Evolutionary conservation across 2,888 invertebrate species (phyloP), one percentile per base, ranked within the genome.

Genomic region (Limenitis camilla): DNA sequence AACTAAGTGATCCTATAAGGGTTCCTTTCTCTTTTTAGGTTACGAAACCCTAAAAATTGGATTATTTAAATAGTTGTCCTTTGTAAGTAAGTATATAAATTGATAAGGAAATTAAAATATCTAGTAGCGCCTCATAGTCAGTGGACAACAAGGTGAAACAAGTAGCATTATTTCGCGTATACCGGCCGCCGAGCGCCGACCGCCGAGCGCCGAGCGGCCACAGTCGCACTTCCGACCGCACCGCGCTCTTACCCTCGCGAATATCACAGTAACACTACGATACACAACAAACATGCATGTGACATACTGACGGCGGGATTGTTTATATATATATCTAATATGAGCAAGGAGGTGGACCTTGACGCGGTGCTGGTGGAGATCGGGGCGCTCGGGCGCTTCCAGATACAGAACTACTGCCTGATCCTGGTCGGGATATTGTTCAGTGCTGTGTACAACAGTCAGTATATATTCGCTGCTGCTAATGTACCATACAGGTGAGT

Each of bases 381-480:
- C 58, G 88, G 87, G 9, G 74, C 78, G 64, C 82, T 86, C 64
- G 88, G 88, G 2, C 74, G 74, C 46, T 88, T 76, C 64, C 89
- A 89, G 72, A 59, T 79, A 10, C 65, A 68, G 43, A 82, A 75
- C 55, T 89, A 81, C 61, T 61, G 70, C 38, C 68, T 85, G 46
- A 79, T 89, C 29, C 72, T 88, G 45, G 28, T 89, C 35, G 81
- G 88, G 4, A 74, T 89, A 8, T 56, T 88, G 52, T 78, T 86
- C 59, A 74, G 81, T 42, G 88, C 89, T 1, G 67, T 84, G 28
- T 87, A 83, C 61, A 81, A 78, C 53, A 72, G 81, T 29, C 83
- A 85, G 60, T 90, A 88, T 56, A 78, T 89, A 41, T 90, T 90
- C 61, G 81, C 85, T 1, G 88, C 88, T 3, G 84, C 78, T 3